Conservation (phyloP, 2,113 vertebrate species). For the Sander lucioperca region DNA sequence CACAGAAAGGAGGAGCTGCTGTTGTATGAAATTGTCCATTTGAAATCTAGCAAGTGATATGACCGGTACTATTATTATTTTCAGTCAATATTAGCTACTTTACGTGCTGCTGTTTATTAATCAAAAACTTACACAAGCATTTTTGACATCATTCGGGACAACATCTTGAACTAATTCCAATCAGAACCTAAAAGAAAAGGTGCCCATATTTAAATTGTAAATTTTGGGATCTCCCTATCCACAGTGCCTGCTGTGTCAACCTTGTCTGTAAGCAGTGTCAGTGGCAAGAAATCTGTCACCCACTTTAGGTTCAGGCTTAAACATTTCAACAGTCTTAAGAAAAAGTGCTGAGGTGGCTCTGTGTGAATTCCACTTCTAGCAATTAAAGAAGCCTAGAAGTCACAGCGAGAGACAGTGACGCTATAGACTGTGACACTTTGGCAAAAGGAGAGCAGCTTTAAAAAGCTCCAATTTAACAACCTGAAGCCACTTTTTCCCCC, state of each 20-base stretch:
- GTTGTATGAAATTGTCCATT: neutral
- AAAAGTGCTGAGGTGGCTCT: slow-evolving; percentile 78
- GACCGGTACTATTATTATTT: neutral
- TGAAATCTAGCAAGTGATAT: neutral
- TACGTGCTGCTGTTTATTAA: neutral
- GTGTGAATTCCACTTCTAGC: slow-evolving; percentile 72
- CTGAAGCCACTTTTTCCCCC: neutral
- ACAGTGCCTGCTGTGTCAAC: slow-evolving; percentile 39
- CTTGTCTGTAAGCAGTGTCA: slow-evolving; percentile 48
- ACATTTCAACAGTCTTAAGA: slow-evolving; percentile 76
- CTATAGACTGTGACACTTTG: slow-evolving; percentile 36
- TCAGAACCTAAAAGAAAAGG: neutral
- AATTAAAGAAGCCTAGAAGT: slow-evolving; percentile 74
- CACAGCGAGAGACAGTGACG: slow-evolving; percentile 20
- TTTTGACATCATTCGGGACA: neutral
- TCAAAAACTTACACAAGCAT: slow-evolving; percentile 8
- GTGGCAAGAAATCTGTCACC: slow-evolving; percentile 65
- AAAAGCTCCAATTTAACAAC: slow-evolving; percentile 15
- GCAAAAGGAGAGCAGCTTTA: slow-evolving; percentile 51
- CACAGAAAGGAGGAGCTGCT: slow-evolving; percentile 13
- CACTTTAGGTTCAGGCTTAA: slow-evolving; percentile 70
- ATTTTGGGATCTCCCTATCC: slow-evolving; percentile 13
- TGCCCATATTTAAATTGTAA: slow-evolving; percentile 38
- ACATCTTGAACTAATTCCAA: neutral
- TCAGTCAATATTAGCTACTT: neutral